Evolutionary conservation across 2,888 invertebrate genomes (phyloP).

Genomic region (Chaetoderma sp.): DNA sequence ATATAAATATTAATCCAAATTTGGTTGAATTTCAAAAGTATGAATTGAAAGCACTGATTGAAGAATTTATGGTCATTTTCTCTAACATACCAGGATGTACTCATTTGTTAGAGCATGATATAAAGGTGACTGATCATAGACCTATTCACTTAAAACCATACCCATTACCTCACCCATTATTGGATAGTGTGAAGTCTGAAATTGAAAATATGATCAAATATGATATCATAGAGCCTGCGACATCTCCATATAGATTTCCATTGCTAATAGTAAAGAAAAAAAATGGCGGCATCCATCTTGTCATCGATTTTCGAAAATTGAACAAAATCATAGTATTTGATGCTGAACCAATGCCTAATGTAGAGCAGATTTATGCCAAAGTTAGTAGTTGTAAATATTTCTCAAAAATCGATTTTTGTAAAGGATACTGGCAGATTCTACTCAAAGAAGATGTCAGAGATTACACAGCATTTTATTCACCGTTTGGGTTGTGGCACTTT

Average conservation of each 20-base stretch:
- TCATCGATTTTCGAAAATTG: slow-evolving; percentile 21
- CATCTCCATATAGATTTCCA: too few relatives aligned
- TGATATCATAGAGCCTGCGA: slow-evolving; percentile 19
- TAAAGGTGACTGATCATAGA: slow-evolving; percentile 4
- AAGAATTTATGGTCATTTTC: slow-evolving; percentile 7
- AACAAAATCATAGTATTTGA: too few relatives aligned
- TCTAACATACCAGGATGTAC: slow-evolving; percentile 21
- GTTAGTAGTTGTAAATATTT: too few relatives aligned
- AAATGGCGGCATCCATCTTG: slow-evolving; percentile 17
- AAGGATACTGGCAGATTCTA: too few relatives aligned
- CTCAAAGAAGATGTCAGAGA: background rate
- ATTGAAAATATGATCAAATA: slow-evolving; percentile 3
- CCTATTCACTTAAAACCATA: too few relatives aligned
- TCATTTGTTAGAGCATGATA: slow-evolving; percentile 5
- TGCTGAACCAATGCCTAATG: slow-evolving; percentile 11
- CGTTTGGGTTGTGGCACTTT: too few relatives aligned
- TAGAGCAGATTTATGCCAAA: slow-evolving; percentile 7
- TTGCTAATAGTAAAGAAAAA: too few relatives aligned
- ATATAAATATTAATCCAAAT: background rate
- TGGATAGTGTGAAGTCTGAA: background rate
- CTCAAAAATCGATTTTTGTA: too few relatives aligned
- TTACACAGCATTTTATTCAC: background rate
- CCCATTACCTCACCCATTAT: too few relatives aligned
- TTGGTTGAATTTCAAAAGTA: background rate
- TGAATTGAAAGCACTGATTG: background rate